Conservation (phyloP, 2,113 vertebrate species). For the Rhadina sibilatrix region DNA sequence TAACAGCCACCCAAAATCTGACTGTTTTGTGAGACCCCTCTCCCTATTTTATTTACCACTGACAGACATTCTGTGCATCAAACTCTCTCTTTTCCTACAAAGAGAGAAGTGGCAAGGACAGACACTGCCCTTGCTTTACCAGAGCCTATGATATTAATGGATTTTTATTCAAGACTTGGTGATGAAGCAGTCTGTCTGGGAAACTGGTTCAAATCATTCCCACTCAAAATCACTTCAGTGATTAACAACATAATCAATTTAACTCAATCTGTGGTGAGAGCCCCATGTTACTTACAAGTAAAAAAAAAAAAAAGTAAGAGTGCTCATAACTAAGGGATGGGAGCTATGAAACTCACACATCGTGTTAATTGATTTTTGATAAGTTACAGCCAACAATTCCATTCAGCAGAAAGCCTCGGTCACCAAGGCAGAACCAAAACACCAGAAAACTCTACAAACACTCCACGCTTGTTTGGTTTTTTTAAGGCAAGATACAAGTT, state of each 20-base stretch:
- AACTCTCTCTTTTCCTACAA: background rate
- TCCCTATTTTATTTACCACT: background rate
- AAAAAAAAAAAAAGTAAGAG: background rate
- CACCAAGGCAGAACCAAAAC: background rate
- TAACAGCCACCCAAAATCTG: background rate
- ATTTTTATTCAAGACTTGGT: background rate
- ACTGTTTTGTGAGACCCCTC: background rate
- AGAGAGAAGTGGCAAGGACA: background rate
- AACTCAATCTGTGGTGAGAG: background rate
- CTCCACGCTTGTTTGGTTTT: background rate
- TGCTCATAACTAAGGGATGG: background rate
- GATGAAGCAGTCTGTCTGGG: background rate
- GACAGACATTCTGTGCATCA: background rate
- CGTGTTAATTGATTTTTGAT: background rate
- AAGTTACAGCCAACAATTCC: background rate
- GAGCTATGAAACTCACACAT: background rate
- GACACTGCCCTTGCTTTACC: background rate
- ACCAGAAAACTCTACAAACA: background rate
- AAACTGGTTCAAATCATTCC: background rate
- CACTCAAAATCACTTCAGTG: background rate
- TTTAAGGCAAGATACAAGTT: background rate
- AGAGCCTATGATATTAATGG: background rate
- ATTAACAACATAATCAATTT: constrained; percentile 5
- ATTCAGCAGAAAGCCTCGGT: background rate
- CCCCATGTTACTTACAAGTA: background rate